A percentile compares a stretch with the other conserved stretches of the same genome.
Evolutionary conservation across 2,797 vertebrate genomes (phyloP).

Genomic region (Neoniphon sammara): DNA sequence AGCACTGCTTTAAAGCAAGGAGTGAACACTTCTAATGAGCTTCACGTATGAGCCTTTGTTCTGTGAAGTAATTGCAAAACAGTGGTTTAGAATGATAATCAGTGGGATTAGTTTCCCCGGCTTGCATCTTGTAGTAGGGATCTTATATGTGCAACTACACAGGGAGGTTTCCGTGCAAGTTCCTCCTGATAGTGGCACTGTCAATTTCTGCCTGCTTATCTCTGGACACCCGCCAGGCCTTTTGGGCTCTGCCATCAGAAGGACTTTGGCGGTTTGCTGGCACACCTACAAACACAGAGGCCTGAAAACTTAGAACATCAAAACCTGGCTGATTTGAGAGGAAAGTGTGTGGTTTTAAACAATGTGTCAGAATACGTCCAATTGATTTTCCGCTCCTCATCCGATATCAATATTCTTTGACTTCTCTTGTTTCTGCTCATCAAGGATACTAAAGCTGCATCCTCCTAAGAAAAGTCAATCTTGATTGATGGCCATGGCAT

Average conservation of each 20-base stretch:
- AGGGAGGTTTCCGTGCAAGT: conserved; percentile 23
- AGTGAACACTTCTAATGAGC: conserved; percentile 52
- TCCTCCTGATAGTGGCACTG: conserved; percentile 28
- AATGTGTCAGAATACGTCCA: conserved; percentile 16
- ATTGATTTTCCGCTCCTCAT: background rate
- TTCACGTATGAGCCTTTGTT: conserved; percentile 32
- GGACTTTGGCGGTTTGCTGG: conserved; percentile 25
- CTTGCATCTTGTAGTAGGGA: conserved; percentile 48
- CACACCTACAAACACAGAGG: conserved; percentile 15
- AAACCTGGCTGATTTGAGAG: background rate
- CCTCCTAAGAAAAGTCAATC: conserved; percentile 22
- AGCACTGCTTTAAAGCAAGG: conserved; percentile 32
- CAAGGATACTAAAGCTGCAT: conserved; percentile 16
- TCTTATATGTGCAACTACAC: conserved; percentile 39
- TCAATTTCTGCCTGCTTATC: conserved; percentile 42
- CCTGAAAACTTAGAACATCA: conserved; percentile 18
- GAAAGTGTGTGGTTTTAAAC: background rate
- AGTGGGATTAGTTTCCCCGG: conserved; percentile 51
- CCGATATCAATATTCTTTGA: conserved; percentile 24
- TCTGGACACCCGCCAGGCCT: conserved; percentile 26
- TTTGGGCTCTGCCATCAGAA: conserved; percentile 36
- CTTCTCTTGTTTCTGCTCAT: conserved; percentile 29
- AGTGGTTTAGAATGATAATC: conserved; percentile 59
- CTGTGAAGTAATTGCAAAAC: conserved; percentile 33
- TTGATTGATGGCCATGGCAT: conserved; percentile 63